Base-by-base conservation (phyloP, 2,888 invertebrate genomes). In the Ecliptopera silaceata region DNA sequence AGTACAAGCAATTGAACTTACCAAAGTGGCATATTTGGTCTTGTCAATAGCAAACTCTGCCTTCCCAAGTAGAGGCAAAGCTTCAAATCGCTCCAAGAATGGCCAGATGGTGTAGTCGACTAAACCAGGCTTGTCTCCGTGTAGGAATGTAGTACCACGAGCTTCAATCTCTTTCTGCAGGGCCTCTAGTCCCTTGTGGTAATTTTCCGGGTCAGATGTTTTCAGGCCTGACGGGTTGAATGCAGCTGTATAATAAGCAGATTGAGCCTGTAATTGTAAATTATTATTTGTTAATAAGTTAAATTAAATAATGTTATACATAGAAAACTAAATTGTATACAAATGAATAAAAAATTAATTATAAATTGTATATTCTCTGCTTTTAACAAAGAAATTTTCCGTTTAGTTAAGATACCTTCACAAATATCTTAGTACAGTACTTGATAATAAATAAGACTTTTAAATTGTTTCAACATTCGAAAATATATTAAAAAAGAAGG, bases 101-200 rank as follows among this genome's bases (percentile, higher is more conserved):
- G 97, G 97, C 96, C 96, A 97, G 65, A 97, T 94, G 92, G 96
- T 96, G 67, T 94, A 95, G 78, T 97, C 97, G 48, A 96, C 84
- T 92, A 95, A 93, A 42, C 96, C 96, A 0, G 96, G 95, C 54
- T 93, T 92, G 48, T 87, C 85, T 12, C 96, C 96, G 58, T 94
- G 91, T 66, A 96, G 93, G 79, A 92, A 97, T 46, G 90, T 90
- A 0, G 93, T 93, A 17, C 92, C 93, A 45, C 96, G 92, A 15
- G 83, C 83, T 20, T 77, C 78, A 4, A 97, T 78, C 75, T 95
- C 95, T 46, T 89, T 91, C 74, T 97, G 95, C 48, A 95, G 93
- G 1, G 88, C 69, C 63, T 94, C 93, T 4, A 96, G 77, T 0
- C 93, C 94, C 46, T 89, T 86, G 54, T 93, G 86, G 48, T 92